Conservation (phyloP, 2,113 vertebrate species). For the Rhea americana region DNA sequence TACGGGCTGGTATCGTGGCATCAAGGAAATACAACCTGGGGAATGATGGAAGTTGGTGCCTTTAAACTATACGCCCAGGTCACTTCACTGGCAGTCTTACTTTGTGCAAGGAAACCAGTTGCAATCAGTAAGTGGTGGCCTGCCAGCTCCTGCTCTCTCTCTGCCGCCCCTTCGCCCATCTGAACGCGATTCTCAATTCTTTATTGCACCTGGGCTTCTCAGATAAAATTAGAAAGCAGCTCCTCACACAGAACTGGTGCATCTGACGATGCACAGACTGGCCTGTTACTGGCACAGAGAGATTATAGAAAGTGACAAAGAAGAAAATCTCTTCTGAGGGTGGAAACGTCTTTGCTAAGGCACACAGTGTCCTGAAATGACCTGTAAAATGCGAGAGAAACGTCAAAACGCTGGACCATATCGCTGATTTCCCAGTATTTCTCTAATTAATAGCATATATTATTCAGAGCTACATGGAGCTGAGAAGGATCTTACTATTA, state of each 20-base stretch:
- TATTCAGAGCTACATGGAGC: neutral
- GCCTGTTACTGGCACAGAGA: neutral
- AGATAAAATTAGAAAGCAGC: neutral
- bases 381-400: neutral
- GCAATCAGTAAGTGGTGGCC: neutral
- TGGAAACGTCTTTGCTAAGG: neutral
- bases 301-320: neutral
- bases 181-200: neutral
- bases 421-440: neutral
- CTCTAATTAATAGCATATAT: neutral
- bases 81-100: neutral
- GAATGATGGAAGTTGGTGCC: neutral
- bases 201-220: neutral
- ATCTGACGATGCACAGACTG: neutral
- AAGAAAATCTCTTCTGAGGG: neutral
- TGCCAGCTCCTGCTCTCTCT: neutral
- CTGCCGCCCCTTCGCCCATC: neutral
- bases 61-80: neutral
- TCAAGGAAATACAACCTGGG: neutral
- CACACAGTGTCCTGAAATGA: neutral
- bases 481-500: neutral
- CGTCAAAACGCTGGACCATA: accelerated
- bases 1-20: neutral
- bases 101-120: neutral
- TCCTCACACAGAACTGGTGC: neutral